Evolutionary conservation across 2,113 vertebrate species (phyloP), one percentile per base, ranked within the genome.

Genomic region (Nesogale talazaci): DNA sequence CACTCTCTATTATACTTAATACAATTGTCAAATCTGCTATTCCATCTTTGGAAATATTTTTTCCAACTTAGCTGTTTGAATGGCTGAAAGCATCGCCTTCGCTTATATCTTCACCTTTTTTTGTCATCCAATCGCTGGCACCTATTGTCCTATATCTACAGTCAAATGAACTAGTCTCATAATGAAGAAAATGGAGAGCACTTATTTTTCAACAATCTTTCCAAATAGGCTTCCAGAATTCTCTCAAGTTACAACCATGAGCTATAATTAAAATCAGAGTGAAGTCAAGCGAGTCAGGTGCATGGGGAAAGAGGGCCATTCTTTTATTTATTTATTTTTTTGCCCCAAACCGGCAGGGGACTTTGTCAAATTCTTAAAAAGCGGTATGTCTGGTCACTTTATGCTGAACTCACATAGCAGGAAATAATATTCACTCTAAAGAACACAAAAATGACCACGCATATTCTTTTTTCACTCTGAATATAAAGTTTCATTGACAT

Each of bases 161-260:
- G 8, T 69, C 38, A 31, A 72, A 1, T 69, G 61, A 20, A 75
- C 38, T 84, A 56, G 57, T 84, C 4, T 14, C 22, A 81, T 84
- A 67, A 16, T 63, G 36, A 76, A 57, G 38, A 93, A 92, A 82
- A 89, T 36, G 67, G 1, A 23, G 46, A 77, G n/a, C 23, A 63
- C 22, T 84, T 6, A 22, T 91, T 74, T 93, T 61, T 67, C 6
- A 94, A 89, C 59, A 10, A 27, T 59, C 61, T 52, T 63, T 3
- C 34, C 74, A 79, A 31, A 6, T 91, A 84, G 78, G 27, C 36
- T 93, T 93, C 20, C 77, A 90, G 9, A 72, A 29, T 83, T 65
- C 38, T 86, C 72, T 95, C 57, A 91, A 84, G 78, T 94, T 86
- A 84, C 11, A 92, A 52, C 27, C 34, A 81, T 46, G 83, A 82